Evolutionary conservation across 2,797 vertebrate species (phyloP).

Genomic region (Rhinophrynus dorsalis): DNA sequence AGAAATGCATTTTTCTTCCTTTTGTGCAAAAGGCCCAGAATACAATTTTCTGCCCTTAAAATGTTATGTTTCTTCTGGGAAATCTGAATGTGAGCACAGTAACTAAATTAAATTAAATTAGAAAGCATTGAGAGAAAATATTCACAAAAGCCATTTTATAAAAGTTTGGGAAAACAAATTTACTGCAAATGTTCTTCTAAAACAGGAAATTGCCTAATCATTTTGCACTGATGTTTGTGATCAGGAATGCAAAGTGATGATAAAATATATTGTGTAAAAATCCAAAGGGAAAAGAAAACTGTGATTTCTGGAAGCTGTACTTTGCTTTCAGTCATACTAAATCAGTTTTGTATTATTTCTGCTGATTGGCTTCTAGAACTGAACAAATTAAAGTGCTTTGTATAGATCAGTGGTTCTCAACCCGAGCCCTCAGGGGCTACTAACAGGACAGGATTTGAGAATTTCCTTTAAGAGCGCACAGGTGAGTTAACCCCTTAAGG

Average conservation of each 20-base stretch:
- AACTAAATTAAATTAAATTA: background rate
- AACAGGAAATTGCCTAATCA: conserved; percentile 17
- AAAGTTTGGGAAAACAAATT: conserved; percentile 22
- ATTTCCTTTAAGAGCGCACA: no score
- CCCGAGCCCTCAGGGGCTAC: no score
- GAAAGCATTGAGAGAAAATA: conserved; percentile 4
- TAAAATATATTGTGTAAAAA: conserved; percentile 14
- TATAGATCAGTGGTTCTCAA: no score
- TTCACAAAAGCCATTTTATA: background rate
- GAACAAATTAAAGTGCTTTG: conserved; percentile 43
- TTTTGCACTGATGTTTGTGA: conserved; percentile 11
- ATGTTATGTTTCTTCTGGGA: no score
- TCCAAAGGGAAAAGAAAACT: background rate
- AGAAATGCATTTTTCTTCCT: no score
- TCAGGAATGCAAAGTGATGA: background rate
- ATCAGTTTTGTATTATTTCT: background rate
- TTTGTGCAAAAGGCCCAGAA: no score
- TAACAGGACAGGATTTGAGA: no score
- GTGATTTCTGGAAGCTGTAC: background rate
- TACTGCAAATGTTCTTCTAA: conserved; percentile 22
- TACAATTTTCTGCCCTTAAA: no score
- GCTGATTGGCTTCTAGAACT: conserved; percentile 4
- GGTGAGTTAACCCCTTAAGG: no score
- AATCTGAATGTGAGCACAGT: no score
- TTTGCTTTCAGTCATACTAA: no score